These are phyloP conservation scores for Neoascia interrupta DNA, from an alignment of 2,888 invertebrate species.

Conservation along the genomic window DNA sequence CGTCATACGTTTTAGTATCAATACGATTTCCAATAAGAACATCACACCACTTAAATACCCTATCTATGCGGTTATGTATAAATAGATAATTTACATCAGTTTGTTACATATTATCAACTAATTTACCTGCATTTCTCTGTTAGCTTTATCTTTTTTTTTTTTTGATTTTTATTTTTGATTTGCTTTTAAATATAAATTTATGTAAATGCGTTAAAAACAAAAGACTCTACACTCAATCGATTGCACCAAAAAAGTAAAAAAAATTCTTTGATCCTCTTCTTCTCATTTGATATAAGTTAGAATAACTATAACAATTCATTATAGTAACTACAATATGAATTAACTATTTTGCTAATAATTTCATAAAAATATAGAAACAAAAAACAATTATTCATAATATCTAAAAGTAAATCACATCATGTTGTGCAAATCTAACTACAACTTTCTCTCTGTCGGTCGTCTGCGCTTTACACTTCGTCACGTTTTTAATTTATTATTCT, in stretches of 20 bases:
- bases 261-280: constrained; percentile 26
- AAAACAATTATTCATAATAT: constrained; percentile 51
- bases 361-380: neutral
- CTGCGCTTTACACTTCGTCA: neutral
- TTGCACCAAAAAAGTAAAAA: no score
- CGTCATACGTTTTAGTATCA: no score
- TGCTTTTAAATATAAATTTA: constrained; percentile 12
- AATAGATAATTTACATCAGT: constrained; percentile 41
- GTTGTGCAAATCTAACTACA: constrained; percentile 68
- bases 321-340: constrained; percentile 5
- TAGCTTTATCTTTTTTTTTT: neutral
- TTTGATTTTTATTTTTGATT: constrained; percentile 3
- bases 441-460: neutral
- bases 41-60: constrained; percentile 45
- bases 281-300: constrained; percentile 9
- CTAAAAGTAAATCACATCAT: constrained; percentile 76
- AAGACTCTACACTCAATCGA: no score
- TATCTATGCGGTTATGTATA: constrained; percentile 49
- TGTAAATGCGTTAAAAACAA: no score
- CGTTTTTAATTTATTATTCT: constrained; percentile 1
- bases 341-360: neutral
- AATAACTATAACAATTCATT: constrained; percentile 23
- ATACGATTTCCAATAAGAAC: no score
- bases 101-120: constrained; percentile 24
- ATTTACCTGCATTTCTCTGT: constrained; percentile 28